phyloP scores from a whole-genome alignment of 2,113 vertebrate species.

The Forbesichthys agassizii region DNA sequence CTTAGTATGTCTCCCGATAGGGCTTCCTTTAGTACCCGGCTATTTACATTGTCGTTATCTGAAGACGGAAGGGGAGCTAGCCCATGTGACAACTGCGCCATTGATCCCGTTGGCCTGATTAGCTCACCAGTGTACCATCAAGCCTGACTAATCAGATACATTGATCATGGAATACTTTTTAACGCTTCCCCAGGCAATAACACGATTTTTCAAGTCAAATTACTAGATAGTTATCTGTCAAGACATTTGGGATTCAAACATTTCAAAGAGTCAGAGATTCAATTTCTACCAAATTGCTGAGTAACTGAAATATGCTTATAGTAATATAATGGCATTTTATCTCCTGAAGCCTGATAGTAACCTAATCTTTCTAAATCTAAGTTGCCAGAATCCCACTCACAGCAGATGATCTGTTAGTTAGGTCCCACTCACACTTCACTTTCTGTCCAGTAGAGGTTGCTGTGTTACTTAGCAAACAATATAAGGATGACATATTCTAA shows the following conservation, averaged over 20 bases:
- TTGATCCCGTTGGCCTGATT: constrained; percentile 73
- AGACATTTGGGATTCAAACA: constrained; percentile 41
- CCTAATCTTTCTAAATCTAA: constrained; percentile 13
- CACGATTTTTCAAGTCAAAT: constrained; percentile 60
- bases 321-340: constrained; percentile 41
- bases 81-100: constrained; percentile 54
- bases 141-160: constrained; percentile 71
- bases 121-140: constrained; percentile 63
- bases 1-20: constrained; percentile 66
- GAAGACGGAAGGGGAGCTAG: constrained; percentile 54
- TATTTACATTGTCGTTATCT: constrained; percentile 70
- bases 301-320: constrained; percentile 15
- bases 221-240: constrained; percentile 53
- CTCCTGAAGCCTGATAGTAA: constrained; percentile 14
- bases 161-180: constrained; percentile 70
- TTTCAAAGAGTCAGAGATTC: constrained; percentile 44
- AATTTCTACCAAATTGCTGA: background rate
- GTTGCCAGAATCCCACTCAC: constrained; percentile 12
- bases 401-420: constrained; percentile 3
- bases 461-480: constrained; percentile 61
- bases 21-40: constrained; percentile 62
- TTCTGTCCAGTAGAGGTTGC: constrained; percentile 71
- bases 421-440: constrained; percentile 34
- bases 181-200: constrained; percentile 70
- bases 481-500: constrained; percentile 21